Evolutionary conservation across 1,140 invertebrate genomes (phyloP), one percentile per base, ranked within the genome.

Genomic region (Scaptodrosophila lebanonensis): DNA sequence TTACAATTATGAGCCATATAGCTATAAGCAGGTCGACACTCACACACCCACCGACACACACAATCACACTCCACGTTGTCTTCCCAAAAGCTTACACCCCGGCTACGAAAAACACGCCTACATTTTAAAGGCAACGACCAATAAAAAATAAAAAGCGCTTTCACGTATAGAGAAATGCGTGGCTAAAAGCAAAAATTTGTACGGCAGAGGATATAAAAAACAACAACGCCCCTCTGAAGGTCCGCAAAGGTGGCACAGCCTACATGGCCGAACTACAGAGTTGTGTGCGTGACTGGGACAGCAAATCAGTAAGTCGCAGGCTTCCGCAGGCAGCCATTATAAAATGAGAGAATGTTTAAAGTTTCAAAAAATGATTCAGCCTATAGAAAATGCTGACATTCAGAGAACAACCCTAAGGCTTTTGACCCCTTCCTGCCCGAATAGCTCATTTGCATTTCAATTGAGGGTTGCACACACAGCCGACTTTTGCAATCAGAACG

Each of bases 381-480:
- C 30, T 33, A 27, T 11, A 16, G 3, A 15, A 8, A 6, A 5
- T n/a, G n/a, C 2, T n/a, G n/a, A n/a, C n/a, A n/a, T n/a, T n/a
- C n/a, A n/a, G 12, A 1, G 22, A 50, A 15, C 45, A 25, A 57
- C 45, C 54, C 45, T 12, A 44, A n/a, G n/a, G n/a, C n/a, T n/a
- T n/a, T 13, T 56, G 48, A 56, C 38, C 59, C 54, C 59, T 9
- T 47, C 18, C 17, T n/a, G n/a, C n/a, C 18, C 17, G 7, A n/a
- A 0, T 6, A 25, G 8, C 5, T 69, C 50, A 66, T 76, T 76
- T 77, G 66, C 72, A 77, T 76, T 75, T 75, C 64, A 69, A 65
- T 57, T 61, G 49, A 45, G 70, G 70, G 70, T 73, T 29, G 38
- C 38, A 25, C 22, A 25, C 8, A 25, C 22, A 25, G 22, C 22